Base-by-base conservation (phyloP, 2,113 vertebrate species). In the Nesospiza acunhae region DNA sequence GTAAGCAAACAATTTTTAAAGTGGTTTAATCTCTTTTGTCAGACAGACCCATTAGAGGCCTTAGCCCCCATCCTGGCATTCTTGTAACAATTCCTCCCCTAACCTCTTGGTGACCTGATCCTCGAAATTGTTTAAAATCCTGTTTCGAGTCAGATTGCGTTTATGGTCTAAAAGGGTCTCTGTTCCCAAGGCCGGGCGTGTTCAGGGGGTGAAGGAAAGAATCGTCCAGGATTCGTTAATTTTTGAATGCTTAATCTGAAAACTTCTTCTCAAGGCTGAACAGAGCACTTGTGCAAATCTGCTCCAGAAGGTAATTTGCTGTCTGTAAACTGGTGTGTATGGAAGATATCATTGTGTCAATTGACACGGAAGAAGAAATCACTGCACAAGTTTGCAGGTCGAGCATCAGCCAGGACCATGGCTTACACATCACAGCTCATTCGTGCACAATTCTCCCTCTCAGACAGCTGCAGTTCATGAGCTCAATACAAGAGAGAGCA, bases 321-420 rank as follows among this genome's bases (percentile, higher is more conserved):
- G 14, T 30, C 46, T 84, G 22, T 62, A 76, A 60, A 67, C 26
- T 30, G 37, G 16, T 59, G 28, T 70, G 73, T 60, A 75, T 70
- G 39, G 70, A 64, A 47, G 27, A 80, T 60, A 67, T 62, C 63
- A 22, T 68, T 22, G 53, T 86, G 53, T 74, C 64, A 92, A 55
- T n/a, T 58, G 42, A 37, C 30, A 31, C 5, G 9, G 59, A 70
- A 64, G 64, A 87, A 70, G 50, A 55, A 69, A 60, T 50, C 46
- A 13, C 41, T 41, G 62, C 46, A 75, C 50, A 75, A 60, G 24
- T 56, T 87, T 15, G 10, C 20, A 49, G 67, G 35, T 30, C 49
- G 19, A 72, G 58, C 33, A 58, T 31, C 3, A 7, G 9, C 52
- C 79, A 47, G 63, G 20, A 90, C 0, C 0, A 0, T 42, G 56